Conservation (phyloP, 2,113 vertebrate genomes). For the Crotophaga sulcirostris region DNA sequence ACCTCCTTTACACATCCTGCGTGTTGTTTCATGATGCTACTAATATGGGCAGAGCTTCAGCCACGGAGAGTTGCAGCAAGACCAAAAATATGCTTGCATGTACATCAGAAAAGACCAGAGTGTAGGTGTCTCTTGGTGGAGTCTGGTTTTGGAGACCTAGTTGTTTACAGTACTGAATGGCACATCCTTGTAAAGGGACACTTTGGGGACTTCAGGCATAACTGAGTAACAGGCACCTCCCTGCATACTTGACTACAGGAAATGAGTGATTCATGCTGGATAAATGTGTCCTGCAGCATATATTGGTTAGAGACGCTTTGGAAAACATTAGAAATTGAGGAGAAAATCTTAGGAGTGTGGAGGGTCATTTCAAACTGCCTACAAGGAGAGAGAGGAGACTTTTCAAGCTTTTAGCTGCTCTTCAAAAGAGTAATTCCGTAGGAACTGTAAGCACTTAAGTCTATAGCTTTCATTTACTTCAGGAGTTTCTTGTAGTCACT, state of each 20-base stretch:
- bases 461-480: not conserved
- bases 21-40: not conserved
- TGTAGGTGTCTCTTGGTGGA: not conserved
- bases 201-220: not conserved
- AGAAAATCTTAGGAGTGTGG: rapidly evolving
- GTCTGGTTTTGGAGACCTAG: not conserved
- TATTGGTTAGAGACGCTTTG: not conserved
- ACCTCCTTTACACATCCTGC: not conserved
- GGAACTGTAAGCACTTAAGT: not conserved
- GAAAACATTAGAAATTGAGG: not conserved
- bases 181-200: not conserved
- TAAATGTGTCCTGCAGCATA: not conserved
- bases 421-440: not conserved
- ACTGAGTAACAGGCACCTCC: not conserved
- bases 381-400: not conserved
- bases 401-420: not conserved
- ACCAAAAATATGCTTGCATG: not conserved
- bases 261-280: not conserved
- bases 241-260: not conserved
- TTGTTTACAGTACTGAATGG: not conserved
- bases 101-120: not conserved
- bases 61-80: not conserved
- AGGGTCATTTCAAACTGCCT: not conserved
- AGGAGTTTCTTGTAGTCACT: not conserved
- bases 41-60: not conserved